These are phyloP conservation scores for Cryptocheilus praepositus DNA, from an alignment of 2,888 invertebrate genomes.

Conservation along the genomic window DNA sequence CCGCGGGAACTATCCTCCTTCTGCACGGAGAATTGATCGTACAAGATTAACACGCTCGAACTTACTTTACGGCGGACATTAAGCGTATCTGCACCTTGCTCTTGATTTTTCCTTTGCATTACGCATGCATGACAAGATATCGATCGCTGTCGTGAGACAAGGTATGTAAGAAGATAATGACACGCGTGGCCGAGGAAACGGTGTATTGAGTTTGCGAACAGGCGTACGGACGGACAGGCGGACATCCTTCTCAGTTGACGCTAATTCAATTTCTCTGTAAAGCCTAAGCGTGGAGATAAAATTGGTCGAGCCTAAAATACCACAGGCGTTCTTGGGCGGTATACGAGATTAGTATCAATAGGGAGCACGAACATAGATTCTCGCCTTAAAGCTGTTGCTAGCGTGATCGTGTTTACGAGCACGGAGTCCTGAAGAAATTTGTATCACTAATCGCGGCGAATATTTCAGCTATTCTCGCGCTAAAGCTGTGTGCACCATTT, in stretches of 20 bases:
- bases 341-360: constrained; percentile 23
- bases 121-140: no score
- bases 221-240: constrained; percentile 14
- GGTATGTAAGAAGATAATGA: no score
- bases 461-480: no score
- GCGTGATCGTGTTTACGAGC: constrained; percentile 8
- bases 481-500: no score
- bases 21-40: background rate
- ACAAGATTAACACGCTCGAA: background rate
- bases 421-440: background rate
- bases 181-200: no score
- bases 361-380: constrained; percentile 21
- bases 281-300: constrained; percentile 46
- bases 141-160: no score
- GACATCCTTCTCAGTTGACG: constrained; percentile 38
- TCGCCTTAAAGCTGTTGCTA: constrained; percentile 12
- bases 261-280: constrained; percentile 50
- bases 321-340: constrained; percentile 13
- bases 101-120: constrained; percentile 7
- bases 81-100: background rate
- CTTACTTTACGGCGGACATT: background rate
- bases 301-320: constrained; percentile 34
- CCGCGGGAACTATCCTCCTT: constrained; percentile 7
- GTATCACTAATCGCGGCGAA: background rate
- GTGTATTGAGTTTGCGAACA: constrained; percentile 41